Evolutionary conservation across 2,797 vertebrate species (phyloP).

Genomic region (Aphelocoma californica): DNA sequence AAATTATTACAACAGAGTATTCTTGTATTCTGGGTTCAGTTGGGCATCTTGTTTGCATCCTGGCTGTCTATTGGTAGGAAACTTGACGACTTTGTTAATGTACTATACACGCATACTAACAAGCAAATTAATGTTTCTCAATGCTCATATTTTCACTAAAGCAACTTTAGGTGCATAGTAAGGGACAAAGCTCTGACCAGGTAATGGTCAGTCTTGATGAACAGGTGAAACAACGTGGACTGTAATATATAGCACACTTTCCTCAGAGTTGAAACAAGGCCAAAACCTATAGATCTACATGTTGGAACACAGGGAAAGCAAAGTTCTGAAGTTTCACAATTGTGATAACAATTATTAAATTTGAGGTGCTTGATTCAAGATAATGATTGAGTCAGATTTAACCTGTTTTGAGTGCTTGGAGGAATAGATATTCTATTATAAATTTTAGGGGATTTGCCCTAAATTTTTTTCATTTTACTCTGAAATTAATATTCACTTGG

Average conservation of each 20-base stretch:
- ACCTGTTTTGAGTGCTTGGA: neutral
- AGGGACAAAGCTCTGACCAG: neutral
- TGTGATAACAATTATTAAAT: neutral
- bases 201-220: neutral
- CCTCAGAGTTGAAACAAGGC: neutral
- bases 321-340: neutral
- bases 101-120: neutral
- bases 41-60: neutral
- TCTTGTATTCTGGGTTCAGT: neutral
- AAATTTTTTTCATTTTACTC: neutral
- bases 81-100: neutral
- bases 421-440: neutral
- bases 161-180: neutral
- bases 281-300: neutral
- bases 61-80: neutral
- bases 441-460: accelerated
- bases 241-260: neutral
- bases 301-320: neutral
- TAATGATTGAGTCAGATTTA: neutral
- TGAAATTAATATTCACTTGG: neutral
- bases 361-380: neutral
- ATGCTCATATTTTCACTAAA: neutral
- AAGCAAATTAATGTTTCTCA: neutral
- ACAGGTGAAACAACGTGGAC: accelerated
- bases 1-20: neutral